Base-by-base conservation (phyloP, 2,797 vertebrate species). In the Leuciscus waleckii region DNA sequence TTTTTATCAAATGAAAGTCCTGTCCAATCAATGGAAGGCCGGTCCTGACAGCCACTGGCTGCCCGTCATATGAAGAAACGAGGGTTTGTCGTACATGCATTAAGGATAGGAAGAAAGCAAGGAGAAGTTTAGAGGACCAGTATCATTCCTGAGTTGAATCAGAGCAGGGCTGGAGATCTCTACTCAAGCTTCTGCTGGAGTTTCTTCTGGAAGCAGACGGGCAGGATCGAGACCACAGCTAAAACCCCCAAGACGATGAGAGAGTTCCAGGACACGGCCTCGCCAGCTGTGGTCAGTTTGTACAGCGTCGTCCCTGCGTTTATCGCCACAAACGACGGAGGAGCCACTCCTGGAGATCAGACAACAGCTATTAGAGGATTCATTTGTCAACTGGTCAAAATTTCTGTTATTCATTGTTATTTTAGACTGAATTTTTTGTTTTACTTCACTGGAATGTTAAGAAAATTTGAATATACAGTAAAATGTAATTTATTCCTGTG, bases 181-280 rank as follows among this genome's bases (percentile, higher is more conserved):
- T 95, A 99, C 89, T 97, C 96, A 82, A 99, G 95, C 89, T 98
- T 99, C 93, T 98, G 95, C 93, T 97, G 98, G 87, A 99, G 94
- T 91, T 98, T 99, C 90, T 96, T 98, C 93, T 98, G 97, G 92
- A 99, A 98, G 90, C 97, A 94, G 84, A 98, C 98, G 8, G 98
- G 98, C 79, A 99, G 90, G 91, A 99, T 98, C 67, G 98, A 99
- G 80, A 99, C 95, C 81, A 98, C 93, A 1, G 98, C 98, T 58
- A 99, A 94, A 21, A 98, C 88, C 77, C 97, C 98, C 10, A 99
- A 96, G 88, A 99, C 94, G 69, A 97, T 96, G 82, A 99, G 94
- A 81, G 98, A 99, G 94, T 97, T 97, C 98, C 98, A 99, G 92
- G 98, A 99, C 91, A 99, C 97, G 0, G 98, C 98, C 93, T 99